Evolutionary conservation across 1,140 invertebrate genomes (phyloP), one percentile per base, ranked within the genome.

Genomic region (Formica exsecta): DNA sequence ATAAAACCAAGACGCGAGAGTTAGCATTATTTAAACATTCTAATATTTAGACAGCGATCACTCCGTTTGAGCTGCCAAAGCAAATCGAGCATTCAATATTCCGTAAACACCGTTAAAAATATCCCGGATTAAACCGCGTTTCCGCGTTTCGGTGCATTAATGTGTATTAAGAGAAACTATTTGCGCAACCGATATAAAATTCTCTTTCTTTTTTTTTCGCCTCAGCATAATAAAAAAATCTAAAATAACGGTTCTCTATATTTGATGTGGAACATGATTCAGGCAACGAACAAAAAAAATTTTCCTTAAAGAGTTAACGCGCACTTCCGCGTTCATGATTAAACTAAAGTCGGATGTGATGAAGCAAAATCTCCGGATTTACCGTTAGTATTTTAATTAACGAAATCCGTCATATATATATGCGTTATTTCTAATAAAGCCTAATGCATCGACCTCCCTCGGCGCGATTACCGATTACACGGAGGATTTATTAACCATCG

Each of bases 321-420:
- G 68, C n/a, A 59, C 38, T 44, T 2, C 29, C 19, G 44, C 13
- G 29, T 66, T 81, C 44, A 73, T 19, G 68, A 83, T 48, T 44
- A 22, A 38, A 70, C 36, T 29, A n/a, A 25, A 83, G 66, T 81
- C 79, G 51, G 25, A 57, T n/a, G 54, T 62, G 64, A 13, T 54
- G 32, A 65, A 73, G 38, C 51, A 36, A 32, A 32, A 29, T 73
- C 13, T n/a, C 32, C 25, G 36, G 25, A 36, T 70, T 54, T 83
- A 83, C 79, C 79, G 79, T 83, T 73, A 36, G 54, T 38, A 19
- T 74, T 62, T 74, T 74, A 83, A 83, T 83, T 74, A 61, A 83
- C 79, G 57, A 83, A 59, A 74, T 83, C 54, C 79, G 66, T 81
- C 79, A 73, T 19, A 32, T 32, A 32, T 32, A 32, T 32, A 19